These are phyloP conservation scores for Diplolepis rosae DNA, from an alignment of 2,888 invertebrate genomes.

Conservation along the genomic window DNA sequence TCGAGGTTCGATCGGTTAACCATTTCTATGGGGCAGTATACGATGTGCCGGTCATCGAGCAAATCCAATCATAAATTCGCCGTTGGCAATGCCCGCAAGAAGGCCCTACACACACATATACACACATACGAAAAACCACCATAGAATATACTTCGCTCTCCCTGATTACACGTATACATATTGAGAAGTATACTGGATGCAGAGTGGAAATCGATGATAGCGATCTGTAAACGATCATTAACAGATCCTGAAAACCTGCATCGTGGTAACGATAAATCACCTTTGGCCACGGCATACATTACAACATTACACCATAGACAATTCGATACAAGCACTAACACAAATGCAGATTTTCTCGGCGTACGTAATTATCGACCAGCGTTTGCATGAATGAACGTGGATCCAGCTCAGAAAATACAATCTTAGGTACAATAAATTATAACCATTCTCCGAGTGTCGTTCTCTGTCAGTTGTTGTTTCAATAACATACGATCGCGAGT, in stretches of 20 bases:
- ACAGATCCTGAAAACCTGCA: constrained; percentile 48
- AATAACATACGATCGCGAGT: constrained; percentile 32
- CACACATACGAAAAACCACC: background rate
- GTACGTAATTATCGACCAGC: constrained; percentile 14
- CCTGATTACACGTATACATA: constrained; percentile 17
- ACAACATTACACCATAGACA: constrained; percentile 3
- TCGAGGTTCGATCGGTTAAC: constrained; percentile 42
- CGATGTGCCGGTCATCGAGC: constrained; percentile 47
- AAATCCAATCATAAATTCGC: constrained; percentile 51
- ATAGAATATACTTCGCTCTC: constrained; percentile 9
- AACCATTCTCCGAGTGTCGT: constrained; percentile 32
- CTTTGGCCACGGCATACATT: constrained; percentile 32
- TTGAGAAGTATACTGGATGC: constrained; percentile 20
- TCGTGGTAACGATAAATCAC: constrained; percentile 57
- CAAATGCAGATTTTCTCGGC: background rate
- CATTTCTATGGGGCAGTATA: constrained; percentile 43
- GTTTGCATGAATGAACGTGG: background rate
- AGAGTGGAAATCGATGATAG: constrained; percentile 46
- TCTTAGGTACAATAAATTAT: constrained; percentile 26
- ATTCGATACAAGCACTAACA: background rate
- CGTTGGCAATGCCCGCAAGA: constrained; percentile 39
- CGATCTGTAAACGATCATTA: constrained; percentile 57
- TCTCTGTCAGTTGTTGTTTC: constrained; percentile 33
- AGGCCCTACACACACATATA: background rate
- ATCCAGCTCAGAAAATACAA: constrained; percentile 13